phyloP scores from a whole-genome alignment of 2,888 invertebrate genomes.

The Orthosia incerta region DNA sequence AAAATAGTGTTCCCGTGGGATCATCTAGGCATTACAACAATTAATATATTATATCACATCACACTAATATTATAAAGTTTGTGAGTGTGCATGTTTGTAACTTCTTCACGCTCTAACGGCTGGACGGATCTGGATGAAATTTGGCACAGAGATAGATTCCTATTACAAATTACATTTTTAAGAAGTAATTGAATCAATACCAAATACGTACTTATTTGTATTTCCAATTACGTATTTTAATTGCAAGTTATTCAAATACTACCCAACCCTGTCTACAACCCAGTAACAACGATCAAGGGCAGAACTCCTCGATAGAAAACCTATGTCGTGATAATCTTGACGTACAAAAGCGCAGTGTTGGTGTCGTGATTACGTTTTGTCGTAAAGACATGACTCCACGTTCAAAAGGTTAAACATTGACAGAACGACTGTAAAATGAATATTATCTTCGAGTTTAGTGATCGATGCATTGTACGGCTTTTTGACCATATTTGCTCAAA shows the following conservation, averaged over 20 bases:
- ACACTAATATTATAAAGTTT: no score
- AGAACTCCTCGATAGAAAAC: conserved; percentile 50
- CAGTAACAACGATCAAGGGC: conserved; percentile 53
- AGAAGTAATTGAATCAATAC: background rate
- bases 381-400: conserved; percentile 63
- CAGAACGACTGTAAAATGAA: conserved; percentile 65
- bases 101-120: no score
- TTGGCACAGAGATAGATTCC: no score
- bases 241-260: conserved; percentile 62
- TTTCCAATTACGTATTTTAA: conserved; percentile 73
- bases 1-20: no score
- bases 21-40: no score
- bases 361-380: conserved; percentile 64
- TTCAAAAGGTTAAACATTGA: conserved; percentile 66
- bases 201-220: conserved; percentile 60
- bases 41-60: no score
- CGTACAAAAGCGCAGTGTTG: conserved; percentile 48
- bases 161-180: no score
- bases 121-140: no score
- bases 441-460: conserved; percentile 58
- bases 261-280: conserved; percentile 14
- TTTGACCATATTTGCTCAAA: conserved; percentile 61
- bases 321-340: conserved; percentile 63
- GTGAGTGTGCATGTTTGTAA: no score
- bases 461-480: conserved; percentile 58